These are phyloP conservation scores for Oenanthe oenanthe DNA, from an alignment of 2,113 vertebrate species.

Conservation along the genomic window DNA sequence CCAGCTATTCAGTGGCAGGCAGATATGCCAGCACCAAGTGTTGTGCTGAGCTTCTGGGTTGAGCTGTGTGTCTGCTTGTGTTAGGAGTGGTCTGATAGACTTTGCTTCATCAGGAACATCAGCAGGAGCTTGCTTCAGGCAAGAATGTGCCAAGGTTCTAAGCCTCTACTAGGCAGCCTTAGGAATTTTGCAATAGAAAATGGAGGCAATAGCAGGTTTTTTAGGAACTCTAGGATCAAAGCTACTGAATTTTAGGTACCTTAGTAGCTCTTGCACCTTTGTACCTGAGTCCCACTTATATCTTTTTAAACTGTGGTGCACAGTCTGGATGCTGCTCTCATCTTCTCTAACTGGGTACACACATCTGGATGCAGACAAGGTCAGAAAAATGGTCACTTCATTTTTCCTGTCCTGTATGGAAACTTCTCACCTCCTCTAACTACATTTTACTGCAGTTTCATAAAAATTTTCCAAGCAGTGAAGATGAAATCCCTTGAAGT, in stretches of 20 bases:
- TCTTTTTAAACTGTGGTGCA: neutral
- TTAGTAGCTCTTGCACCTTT: neutral
- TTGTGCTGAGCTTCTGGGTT: conserved; percentile 24
- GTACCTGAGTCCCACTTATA: neutral
- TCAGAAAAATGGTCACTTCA: accelerated
- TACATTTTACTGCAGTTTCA: neutral
- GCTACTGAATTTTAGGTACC: neutral
- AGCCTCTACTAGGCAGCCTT: neutral
- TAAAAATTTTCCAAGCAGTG: neutral
- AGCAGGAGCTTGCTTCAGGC: neutral
- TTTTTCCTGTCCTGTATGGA: neutral
- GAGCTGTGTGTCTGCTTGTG: neutral
- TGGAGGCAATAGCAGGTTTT: neutral
- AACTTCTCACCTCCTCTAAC: neutral
- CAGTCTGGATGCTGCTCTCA: neutral
- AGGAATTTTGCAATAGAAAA: neutral
- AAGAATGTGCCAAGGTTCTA: neutral
- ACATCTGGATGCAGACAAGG: neutral
- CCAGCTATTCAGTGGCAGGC: neutral
- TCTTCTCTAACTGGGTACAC: neutral
- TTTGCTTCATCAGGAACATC: neutral
- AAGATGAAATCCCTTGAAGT: neutral
- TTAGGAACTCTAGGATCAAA: neutral
- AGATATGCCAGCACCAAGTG: conserved; percentile 26
- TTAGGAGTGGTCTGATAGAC: neutral